Evolutionary conservation across 2,888 invertebrate genomes (phyloP), one percentile per base, ranked within the genome.

Genomic region (Eucera pruinosa): DNA sequence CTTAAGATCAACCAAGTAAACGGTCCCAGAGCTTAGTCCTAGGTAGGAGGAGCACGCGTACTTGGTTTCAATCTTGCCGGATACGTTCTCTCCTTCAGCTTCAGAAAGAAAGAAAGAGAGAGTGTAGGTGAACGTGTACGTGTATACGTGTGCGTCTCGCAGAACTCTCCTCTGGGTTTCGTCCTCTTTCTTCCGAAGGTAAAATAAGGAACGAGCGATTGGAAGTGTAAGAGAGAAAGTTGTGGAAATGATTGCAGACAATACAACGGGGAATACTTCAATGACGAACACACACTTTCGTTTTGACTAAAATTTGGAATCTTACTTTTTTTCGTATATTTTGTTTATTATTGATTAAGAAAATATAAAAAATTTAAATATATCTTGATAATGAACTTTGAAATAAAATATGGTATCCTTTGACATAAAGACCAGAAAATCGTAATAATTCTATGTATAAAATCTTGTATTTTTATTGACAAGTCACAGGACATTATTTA

Each of bases 141-240:
- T 39, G 3, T 13, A 13, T 45, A 27, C 15, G 47, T 25, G 18
- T 25, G 9, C 18, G 18, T 33, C 36, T 27, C 25, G 36, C 23
- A 18, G 61, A 69, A 52, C 57, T 66, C 48, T 50, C 30, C 20
- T 64, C 57, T 33, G 3, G 43, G 64, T 48, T 58, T 45, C 30
- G 62, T 55, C 55, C 47, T 5, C 48, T 65, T 61, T 55, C 58
- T 48, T 9, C 43, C 57, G 2, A 11, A 11, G 25, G 20, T 20
- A 25, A 36, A 27, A 55, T 50, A 60, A 73, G 5, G 61, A 68
- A 55, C 23, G 30, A 33, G 11, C 7, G 33, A 58, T 27, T 39
- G 43, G 7, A 39, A 54, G 78, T 81, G 74, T 41, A 78, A 83
- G 69, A 72, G 74, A 79, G 78, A 77, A 78, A 79, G 81, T 70